Conservation (phyloP, 1,140 invertebrate genomes). For the Drosophila ogumai region DNA sequence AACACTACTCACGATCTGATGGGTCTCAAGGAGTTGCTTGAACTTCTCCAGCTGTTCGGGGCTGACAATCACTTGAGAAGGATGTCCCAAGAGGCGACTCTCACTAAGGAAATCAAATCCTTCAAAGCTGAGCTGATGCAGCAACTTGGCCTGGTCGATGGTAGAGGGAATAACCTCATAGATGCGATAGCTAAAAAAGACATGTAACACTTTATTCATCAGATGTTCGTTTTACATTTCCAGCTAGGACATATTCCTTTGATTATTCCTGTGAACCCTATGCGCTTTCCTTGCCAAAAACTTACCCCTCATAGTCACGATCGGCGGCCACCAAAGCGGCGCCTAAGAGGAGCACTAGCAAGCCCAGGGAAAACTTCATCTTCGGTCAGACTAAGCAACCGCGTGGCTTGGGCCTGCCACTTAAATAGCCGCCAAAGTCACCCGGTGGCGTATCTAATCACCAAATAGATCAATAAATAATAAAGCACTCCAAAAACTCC, state of each 20-base stretch:
- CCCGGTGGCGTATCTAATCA: slow-evolving; percentile 52
- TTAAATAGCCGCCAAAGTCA: slow-evolving; percentile 54
- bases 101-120: slow-evolving; percentile 69
- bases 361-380: slow-evolving; percentile 44
- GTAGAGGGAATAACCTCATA: slow-evolving; percentile 64
- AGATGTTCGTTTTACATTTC: not conserved
- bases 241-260: not conserved
- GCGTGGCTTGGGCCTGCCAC: slow-evolving; percentile 15
- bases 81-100: slow-evolving; percentile 35
- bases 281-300: not conserved
- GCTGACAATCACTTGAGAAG: slow-evolving; percentile 57
- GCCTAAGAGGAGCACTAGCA: slow-evolving; percentile 45
- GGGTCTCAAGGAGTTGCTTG: slow-evolving; percentile 22
- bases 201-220: not conserved
- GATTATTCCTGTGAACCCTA: no score
- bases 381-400: slow-evolving; percentile 34
- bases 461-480: slow-evolving; percentile 32
- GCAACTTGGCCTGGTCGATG: slow-evolving; percentile 39
- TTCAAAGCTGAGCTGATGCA: slow-evolving; percentile 41
- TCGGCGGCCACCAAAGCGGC: slow-evolving; percentile 45
- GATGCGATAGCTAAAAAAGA: slow-evolving; percentile 62
- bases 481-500: slow-evolving; percentile 19
- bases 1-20: slow-evolving; percentile 34
- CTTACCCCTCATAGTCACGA: slow-evolving; percentile 59
- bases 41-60: slow-evolving; percentile 58